Conservation (phyloP, 2,113 vertebrate genomes). For the Azemiops feae region DNA sequence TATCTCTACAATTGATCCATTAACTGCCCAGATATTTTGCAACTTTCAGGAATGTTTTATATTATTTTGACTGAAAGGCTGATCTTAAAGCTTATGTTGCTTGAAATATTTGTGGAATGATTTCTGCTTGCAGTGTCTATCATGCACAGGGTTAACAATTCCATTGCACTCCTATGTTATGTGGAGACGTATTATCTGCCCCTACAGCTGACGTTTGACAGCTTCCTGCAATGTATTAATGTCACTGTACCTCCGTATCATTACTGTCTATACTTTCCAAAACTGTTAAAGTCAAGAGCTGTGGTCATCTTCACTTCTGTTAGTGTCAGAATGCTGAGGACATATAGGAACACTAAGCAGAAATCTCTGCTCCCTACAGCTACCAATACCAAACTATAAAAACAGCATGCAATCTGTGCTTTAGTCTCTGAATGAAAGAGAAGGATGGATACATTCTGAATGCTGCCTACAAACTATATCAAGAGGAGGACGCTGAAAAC, state of each 20-base stretch:
- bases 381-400: neutral
- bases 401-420: neutral
- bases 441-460: neutral
- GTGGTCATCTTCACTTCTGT: neutral
- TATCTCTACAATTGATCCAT: neutral
- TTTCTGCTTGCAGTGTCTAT: neutral
- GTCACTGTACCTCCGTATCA: neutral
- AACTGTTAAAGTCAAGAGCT: neutral
- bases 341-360: neutral
- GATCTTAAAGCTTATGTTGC: neutral
- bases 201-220: neutral
- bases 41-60: neutral
- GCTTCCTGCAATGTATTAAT: neutral
- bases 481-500: neutral
- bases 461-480: neutral
- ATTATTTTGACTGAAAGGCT: neutral
- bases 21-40: neutral
- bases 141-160: neutral
- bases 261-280: neutral
- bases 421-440: neutral
- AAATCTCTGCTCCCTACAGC: neutral
- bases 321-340: neutral
- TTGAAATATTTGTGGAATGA: neutral
- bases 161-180: neutral
- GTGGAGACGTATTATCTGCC: neutral